Base-by-base conservation (phyloP, 2,888 invertebrate species). In the Xestia c-nigrum region DNA sequence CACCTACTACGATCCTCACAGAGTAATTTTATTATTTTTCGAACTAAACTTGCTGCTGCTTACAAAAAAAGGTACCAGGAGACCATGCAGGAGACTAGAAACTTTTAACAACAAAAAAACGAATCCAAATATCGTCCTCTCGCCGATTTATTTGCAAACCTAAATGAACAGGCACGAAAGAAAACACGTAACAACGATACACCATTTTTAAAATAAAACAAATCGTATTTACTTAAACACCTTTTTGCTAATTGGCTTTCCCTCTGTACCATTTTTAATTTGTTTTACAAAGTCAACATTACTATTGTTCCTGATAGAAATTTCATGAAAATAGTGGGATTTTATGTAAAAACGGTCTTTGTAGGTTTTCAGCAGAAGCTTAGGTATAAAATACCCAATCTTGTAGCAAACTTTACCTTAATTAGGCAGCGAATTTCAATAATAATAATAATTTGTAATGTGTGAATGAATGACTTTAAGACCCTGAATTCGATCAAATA, bases 121-220 rank as follows among this genome's bases (percentile, higher is more conserved):
- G 16, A 68, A 59, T 38, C 3, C 31, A 50, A 59, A 78, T 12
- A 38, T 40, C 16, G 10, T 24, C n/a, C 24, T 43, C n/a, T 21
- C 57, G 9, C 59, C 63, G 14, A 64, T 50, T 72, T 55, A 64
- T 80, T 72, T 64, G 55, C 38, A 6, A 38, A 46, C n/a, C 14
- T 9, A 50, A 80, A 64, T 50, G 5, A 50, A 57, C 40, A 9
- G 63, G 6, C n/a, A 47, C n/a, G 19, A 63, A 55, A 47, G 19
- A 52, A 55, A 47, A 70, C 38, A 55, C n/a, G 40, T 16, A 31
- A 67, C 5, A 16, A 38, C 24, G 2, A n/a, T n/a, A 57, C 9
- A n/a, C 21, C 12, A 64, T 81, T 57, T 80, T 76, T 21, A 4
- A 59, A 57, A 66, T 71, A 65, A 83, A 50, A 46, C 21, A 66